These are phyloP conservation scores for Toxotes lorentzi DNA, from an alignment of 2,797 vertebrate species.

Conservation along the genomic window DNA sequence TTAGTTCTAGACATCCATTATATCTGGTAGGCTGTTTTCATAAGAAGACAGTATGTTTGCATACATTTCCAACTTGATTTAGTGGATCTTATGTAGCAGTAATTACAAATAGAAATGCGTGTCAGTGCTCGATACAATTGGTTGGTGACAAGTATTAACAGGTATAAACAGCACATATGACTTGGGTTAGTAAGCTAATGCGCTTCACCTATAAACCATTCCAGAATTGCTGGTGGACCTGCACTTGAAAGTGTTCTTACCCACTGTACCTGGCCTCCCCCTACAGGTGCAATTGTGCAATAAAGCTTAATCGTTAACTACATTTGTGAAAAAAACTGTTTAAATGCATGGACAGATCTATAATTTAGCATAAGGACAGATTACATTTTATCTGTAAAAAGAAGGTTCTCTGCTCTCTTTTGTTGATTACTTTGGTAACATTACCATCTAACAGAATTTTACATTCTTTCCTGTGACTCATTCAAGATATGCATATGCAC, in stretches of 20 bases:
- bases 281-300: slow-evolving; percentile 38
- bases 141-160: neutral
- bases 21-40: neutral
- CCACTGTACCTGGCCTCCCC: slow-evolving; percentile 10
- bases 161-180: neutral
- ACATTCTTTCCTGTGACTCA: neutral
- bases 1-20: neutral
- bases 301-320: neutral
- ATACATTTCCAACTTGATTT: slow-evolving; percentile 3
- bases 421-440: neutral
- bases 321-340: neutral
- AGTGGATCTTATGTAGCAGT: neutral
- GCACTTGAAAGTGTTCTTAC: neutral
- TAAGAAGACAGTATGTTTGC: neutral
- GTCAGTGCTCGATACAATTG: neutral
- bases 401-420: neutral
- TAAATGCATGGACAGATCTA: neutral
- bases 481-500: neutral
- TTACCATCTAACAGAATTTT: neutral
- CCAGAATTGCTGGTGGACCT: neutral
- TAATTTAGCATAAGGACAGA: too few relatives aligned
- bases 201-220: neutral
- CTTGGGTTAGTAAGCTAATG: slow-evolving; percentile 20
- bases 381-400: neutral
- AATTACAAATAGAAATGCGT: neutral